Evolutionary conservation across 2,113 vertebrate species (phyloP).

Genomic region (Donacobius atricapilla): DNA sequence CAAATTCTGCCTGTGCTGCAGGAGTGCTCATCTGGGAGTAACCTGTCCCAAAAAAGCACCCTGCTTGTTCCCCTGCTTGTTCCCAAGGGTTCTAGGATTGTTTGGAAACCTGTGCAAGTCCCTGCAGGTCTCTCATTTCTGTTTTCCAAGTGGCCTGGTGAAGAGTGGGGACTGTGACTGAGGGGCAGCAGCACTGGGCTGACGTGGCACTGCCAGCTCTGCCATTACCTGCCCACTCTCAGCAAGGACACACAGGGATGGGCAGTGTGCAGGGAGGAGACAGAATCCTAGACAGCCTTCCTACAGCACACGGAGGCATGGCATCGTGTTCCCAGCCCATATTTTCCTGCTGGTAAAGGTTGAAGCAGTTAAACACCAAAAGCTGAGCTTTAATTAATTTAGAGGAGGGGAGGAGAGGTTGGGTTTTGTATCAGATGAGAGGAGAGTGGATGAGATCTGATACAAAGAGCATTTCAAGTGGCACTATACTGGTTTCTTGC

Average conservation of each 20-base stretch:
- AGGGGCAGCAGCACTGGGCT: not conserved
- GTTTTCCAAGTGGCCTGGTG: not conserved
- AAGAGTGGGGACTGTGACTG: not conserved
- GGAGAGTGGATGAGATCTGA: not conserved
- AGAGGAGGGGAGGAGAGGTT: not conserved
- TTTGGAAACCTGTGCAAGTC: not conserved
- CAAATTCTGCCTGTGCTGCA: not conserved
- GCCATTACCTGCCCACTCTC: not conserved
- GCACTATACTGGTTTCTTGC: not conserved
- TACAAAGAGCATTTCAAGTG: slow-evolving; percentile 4
- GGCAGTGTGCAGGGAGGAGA: not conserved
- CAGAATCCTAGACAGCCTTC: accelerated
- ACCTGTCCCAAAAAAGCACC: not conserved
- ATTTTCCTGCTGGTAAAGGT: not conserved
- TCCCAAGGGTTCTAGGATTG: not conserved
- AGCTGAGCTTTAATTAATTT: not conserved
- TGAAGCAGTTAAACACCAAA: not conserved
- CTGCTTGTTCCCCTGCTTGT: not conserved
- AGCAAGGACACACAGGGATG: not conserved
- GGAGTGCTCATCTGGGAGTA: not conserved
- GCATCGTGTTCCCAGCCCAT: accelerated
- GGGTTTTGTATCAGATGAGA: not conserved
- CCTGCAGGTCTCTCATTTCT: not conserved
- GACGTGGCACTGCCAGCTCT: not conserved
- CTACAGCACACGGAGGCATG: not conserved